A percentile compares a stretch with the other conserved stretches of the same genome.
These are phyloP conservation scores for Colius striatus DNA, from an alignment of 2,113 vertebrate genomes.

Conservation along the genomic window DNA sequence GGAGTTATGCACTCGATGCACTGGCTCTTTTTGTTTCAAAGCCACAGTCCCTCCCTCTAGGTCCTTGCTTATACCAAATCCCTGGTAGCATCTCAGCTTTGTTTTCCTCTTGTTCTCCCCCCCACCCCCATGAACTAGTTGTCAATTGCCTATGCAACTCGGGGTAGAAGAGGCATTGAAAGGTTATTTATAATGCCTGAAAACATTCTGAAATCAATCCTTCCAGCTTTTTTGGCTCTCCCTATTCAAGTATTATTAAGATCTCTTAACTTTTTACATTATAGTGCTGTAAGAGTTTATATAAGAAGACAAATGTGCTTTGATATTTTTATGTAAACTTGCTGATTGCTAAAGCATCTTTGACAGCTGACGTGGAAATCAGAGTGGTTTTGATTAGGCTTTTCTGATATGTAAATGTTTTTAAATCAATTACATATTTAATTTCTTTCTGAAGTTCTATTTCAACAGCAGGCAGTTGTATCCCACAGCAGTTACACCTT, in stretches of 20 bases:
- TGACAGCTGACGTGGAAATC: constrained; percentile 44
- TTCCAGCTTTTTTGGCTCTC: background rate
- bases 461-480: constrained; percentile 1
- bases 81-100: background rate
- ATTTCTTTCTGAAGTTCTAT: background rate
- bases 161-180: background rate
- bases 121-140: background rate
- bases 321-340: constrained; percentile 30
- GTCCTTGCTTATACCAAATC: background rate
- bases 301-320: constrained; percentile 46
- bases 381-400: constrained; percentile 53
- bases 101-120: background rate
- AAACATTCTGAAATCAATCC: constrained; percentile 47
- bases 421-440: background rate
- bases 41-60: background rate
- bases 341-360: constrained; percentile 44
- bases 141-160: constrained; percentile 45
- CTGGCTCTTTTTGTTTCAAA: background rate
- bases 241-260: background rate
- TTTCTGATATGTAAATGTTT: constrained; percentile 57
- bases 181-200: constrained; percentile 51
- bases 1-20: background rate
- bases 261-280: constrained; percentile 8
- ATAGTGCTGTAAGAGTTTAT: background rate
- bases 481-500: background rate